Base-by-base conservation (phyloP, 2,888 invertebrate species). In the Sesia bembeciformis region DNA sequence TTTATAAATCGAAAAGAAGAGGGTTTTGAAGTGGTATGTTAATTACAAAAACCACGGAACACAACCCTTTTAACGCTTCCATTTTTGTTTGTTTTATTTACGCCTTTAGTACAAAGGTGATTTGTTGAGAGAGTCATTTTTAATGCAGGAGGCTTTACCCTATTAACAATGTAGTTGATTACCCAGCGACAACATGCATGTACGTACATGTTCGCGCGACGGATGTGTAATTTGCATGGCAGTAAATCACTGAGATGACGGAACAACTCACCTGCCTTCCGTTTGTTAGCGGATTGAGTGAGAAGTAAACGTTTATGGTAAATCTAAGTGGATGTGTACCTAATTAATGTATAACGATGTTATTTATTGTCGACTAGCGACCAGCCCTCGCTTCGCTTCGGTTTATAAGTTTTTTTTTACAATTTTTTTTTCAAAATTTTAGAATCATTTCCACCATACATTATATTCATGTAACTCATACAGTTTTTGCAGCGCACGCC, bases 231-330 rank as follows among this genome's bases (percentile, higher is more conserved):
- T 78, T 79, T 77, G 76, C 78, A 79, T 78, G 66, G 67, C 67
- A 67, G 69, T 79, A 78, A 74, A 76, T 79, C 75, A 78, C 68
- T 68, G 72, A 76, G 74, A 74, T 76, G 76, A 70, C 74, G 69
- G 66, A 71, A 75, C 67, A 70, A 68, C 67, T 65, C 65, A 68
- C 64, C 63, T 66, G 66, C 65, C 73, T 74, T 74, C 70, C 74
- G 71, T 61, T 65, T 69, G 72, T 67, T 71, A 74, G 76, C 72
- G 70, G 74, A 78, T 78, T 74, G 78, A 70, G 76, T 74, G 76
- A 66, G 71, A 74, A 70, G 65, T 63, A 23, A 46, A 46, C 23
- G 23, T 46, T 53, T 53, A 46, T 46, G 43, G 40, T 52, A 52
- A 52, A 52, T 40, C 40, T 23, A 40, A 40, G 41, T 52, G 41